Evolutionary conservation across 2,113 vertebrate genomes (phyloP).

Genomic region (Melospiza melodia): DNA sequence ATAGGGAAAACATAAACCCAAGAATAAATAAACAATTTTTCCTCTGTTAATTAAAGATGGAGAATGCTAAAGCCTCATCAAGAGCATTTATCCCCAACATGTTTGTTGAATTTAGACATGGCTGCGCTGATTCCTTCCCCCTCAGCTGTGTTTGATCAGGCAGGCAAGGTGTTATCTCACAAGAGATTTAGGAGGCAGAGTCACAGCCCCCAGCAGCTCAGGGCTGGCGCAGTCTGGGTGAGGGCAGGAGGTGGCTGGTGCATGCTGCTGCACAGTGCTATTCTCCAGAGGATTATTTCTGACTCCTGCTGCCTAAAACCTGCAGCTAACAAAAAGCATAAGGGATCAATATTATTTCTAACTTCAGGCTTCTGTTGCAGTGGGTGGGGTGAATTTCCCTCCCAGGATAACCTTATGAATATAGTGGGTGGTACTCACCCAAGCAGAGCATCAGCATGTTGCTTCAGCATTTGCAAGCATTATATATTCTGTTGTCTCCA

Average conservation of each 20-base stretch:
- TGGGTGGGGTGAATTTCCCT: not conserved
- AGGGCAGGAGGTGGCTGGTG: not conserved
- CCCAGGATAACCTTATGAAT: not conserved
- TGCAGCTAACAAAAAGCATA: not conserved
- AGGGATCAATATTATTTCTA: not conserved
- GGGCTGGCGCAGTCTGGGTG: not conserved
- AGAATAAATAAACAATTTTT: not conserved
- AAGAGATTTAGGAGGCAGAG: not conserved
- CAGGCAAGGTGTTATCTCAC: not conserved
- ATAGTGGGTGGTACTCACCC: not conserved
- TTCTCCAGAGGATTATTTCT: not conserved
- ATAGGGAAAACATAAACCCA: not conserved
- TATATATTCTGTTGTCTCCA: not conserved
- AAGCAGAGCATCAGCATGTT: not conserved
- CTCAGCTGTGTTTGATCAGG: not conserved
- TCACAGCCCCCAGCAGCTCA: not conserved
- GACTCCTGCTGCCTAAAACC: not conserved
- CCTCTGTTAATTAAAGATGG: not conserved
- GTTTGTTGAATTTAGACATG: not conserved
- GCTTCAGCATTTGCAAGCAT: not conserved
- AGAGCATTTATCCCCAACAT: not conserved
- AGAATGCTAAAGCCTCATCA: not conserved
- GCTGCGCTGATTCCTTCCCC: not conserved
- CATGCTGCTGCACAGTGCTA: fast-evolving
- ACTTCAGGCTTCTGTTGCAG: not conserved